Percentiles rank a stretch among this genome's conserved stretches.
Evolutionary conservation across 1,140 invertebrate genomes (phyloP).

Genomic region (Adelges cooleyi): DNA sequence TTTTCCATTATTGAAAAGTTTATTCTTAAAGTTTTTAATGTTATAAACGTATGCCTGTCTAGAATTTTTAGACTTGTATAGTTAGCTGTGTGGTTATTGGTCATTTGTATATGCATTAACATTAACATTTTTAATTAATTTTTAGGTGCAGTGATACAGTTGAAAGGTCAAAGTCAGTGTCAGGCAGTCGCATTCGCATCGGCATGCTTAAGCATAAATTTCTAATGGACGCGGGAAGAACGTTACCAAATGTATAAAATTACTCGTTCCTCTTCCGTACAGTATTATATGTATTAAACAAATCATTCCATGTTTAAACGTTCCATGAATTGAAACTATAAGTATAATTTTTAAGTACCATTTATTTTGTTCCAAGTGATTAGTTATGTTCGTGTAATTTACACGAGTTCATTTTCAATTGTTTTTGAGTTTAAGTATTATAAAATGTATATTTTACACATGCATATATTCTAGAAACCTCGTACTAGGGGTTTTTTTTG

Average conservation of each 20-base stretch:
- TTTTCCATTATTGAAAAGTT: no score
- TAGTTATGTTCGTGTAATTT: not conserved
- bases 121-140: not conserved
- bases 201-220: slow-evolving; percentile 24
- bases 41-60: no score
- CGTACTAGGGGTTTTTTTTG: not conserved
- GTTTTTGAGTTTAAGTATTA: not conserved
- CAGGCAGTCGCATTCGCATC: slow-evolving; percentile 14
- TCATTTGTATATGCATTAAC: no score
- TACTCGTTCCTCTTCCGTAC: not conserved
- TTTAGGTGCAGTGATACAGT: slow-evolving; percentile 11
- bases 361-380: not conserved
- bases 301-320: slow-evolving; percentile 18
- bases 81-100: no score
- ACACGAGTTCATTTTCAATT: not conserved
- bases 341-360: not conserved
- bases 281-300: slow-evolving; percentile 8
- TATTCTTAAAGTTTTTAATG: no score
- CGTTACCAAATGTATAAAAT: not conserved
- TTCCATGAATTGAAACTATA: slow-evolving; percentile 15
- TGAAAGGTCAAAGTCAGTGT: slow-evolving; percentile 16
- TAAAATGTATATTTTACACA: not conserved
- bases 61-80: no score
- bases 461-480: not conserved
- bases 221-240: slow-evolving; percentile 18